phyloP scores from a whole-genome alignment of 2,797 vertebrate species.

The Epinephelus coioides region DNA sequence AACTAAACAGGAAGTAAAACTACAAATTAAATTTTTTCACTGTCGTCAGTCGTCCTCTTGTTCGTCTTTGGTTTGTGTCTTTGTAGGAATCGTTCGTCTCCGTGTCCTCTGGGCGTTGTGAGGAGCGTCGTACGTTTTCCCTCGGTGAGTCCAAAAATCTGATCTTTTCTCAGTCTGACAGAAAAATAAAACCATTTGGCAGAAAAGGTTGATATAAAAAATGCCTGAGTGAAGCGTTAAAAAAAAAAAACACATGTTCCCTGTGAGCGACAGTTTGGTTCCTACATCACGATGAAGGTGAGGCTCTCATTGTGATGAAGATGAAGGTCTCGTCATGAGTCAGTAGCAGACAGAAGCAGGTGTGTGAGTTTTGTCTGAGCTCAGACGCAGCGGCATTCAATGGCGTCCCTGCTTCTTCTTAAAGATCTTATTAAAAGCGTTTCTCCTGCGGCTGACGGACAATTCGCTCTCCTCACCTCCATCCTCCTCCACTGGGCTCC shows the following conservation, averaged over 20 bases:
- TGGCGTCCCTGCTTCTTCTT: slow-evolving; percentile 87
- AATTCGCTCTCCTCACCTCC: slow-evolving; percentile 86
- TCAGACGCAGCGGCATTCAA: slow-evolving; percentile 23
- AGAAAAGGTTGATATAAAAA: not conserved
- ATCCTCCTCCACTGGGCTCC: slow-evolving; percentile 87
- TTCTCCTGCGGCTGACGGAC: slow-evolving; percentile 88
- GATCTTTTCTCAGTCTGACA: not conserved
- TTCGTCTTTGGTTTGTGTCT: slow-evolving; percentile 2
- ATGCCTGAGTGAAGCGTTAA: not conserved
- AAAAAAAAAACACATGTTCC: not conserved
- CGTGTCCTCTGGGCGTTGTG: not conserved
- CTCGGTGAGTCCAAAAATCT: not conserved
- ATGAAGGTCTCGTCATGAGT: not conserved
- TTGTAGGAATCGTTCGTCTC: not conserved
- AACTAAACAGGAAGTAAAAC: not conserved
- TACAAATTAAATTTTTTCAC: not conserved
- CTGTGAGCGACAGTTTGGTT: not conserved
- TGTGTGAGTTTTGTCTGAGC: not conserved
- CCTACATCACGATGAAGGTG: not conserved
- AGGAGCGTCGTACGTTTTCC: not conserved
- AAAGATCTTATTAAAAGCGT: slow-evolving; percentile 93
- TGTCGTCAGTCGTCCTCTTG: not conserved
- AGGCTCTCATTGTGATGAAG: not conserved
- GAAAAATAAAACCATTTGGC: too few species aligned
- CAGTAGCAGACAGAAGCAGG: not conserved